Conservation (phyloP, 2,797 vertebrate species). For the Poecilia wingei region DNA sequence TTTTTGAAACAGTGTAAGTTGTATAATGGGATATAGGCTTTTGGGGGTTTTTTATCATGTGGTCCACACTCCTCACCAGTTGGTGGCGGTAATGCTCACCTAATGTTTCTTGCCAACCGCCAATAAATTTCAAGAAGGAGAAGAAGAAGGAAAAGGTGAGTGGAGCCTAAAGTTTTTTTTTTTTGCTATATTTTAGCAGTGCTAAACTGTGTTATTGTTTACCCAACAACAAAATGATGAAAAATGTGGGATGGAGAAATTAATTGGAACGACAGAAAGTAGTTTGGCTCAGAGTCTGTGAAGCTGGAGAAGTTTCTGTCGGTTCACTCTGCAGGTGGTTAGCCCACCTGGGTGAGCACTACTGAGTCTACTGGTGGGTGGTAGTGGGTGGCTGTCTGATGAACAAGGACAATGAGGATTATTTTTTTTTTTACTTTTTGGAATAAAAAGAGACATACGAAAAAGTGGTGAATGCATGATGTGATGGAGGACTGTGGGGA, state of each 20-base stretch:
- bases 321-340: background rate
- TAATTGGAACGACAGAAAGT: background rate
- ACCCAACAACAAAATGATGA: background rate
- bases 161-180: background rate
- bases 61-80: too few species aligned
- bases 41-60: too few species aligned
- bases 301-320: background rate
- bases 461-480: background rate
- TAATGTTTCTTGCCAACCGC: too few species aligned
- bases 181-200: background rate
- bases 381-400: background rate
- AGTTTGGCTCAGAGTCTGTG: background rate
- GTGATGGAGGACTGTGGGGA: background rate
- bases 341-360: background rate
- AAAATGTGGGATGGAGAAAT: background rate
- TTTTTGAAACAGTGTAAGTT: too few species aligned
- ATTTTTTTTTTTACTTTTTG: background rate
- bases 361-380: background rate
- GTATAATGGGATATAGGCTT: too few species aligned
- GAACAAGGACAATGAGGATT: background rate
- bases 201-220: background rate
- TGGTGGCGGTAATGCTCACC: too few species aligned
- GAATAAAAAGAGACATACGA: background rate
- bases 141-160: background rate
- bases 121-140: too few species aligned